Conservation (phyloP, 2,888 invertebrate genomes). For the Arenicola marina region DNA sequence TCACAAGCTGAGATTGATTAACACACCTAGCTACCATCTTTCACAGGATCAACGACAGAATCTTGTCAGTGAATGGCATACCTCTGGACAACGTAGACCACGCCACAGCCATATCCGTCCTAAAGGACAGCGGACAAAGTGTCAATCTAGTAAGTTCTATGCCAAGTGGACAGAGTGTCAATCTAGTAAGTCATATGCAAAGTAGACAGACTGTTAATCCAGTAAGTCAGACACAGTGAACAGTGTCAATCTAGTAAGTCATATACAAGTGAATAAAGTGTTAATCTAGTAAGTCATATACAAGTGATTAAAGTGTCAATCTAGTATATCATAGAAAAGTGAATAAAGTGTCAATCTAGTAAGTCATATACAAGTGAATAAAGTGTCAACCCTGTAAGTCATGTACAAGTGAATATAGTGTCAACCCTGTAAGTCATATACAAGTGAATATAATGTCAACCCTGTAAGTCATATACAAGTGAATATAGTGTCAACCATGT, state of each 20-base stretch:
- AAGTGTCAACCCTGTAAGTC: constrained; percentile 49
- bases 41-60: constrained; percentile 93
- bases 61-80: constrained; percentile 94
- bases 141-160: constrained; percentile 53
- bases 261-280: constrained; percentile 54
- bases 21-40: no score
- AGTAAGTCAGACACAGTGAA: constrained; percentile 49
- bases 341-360: constrained; percentile 56
- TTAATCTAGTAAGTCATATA: constrained; percentile 52
- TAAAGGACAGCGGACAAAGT: constrained; percentile 60
- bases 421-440: no score
- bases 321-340: constrained; percentile 51
- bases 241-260: constrained; percentile 54
- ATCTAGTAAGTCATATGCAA: constrained; percentile 51
- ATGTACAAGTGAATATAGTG: no score
- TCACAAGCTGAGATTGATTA: no score
- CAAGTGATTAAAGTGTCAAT: constrained; percentile 55
- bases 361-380: constrained; percentile 53
- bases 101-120: constrained; percentile 61
- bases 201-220: constrained; percentile 56
- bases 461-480: no score
- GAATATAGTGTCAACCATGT: no score
- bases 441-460: no score
- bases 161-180: constrained; percentile 56
- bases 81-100: constrained; percentile 97